These are phyloP conservation scores for Xenopus laevis DNA, from an alignment of 2,113 vertebrate genomes.

Conservation along the genomic window DNA sequence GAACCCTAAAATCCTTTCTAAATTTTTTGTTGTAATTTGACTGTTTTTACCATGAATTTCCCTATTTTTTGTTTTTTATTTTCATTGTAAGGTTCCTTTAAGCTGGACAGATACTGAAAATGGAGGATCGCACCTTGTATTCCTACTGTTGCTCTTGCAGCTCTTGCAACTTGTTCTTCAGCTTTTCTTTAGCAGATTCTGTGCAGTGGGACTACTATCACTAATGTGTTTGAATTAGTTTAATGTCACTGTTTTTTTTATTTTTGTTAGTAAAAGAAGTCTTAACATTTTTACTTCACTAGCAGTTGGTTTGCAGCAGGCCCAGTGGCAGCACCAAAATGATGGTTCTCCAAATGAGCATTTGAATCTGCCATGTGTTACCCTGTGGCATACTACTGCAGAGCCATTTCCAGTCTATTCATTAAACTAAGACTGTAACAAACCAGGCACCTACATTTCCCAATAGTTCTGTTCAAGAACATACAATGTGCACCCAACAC, in stretches of 20 bases:
- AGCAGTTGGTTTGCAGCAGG: background rate
- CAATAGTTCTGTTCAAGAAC: too few relatives aligned
- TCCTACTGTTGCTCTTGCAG: conserved; percentile 70
- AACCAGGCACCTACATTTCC: background rate
- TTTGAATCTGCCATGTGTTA: background rate
- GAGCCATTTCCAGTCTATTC: too few relatives aligned
- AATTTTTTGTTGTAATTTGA: conserved; percentile 83
- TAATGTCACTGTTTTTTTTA: conserved; percentile 16
- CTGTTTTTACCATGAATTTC: conserved; percentile 82
- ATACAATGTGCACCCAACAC: too few relatives aligned
- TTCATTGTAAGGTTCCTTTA: conserved; percentile 68
- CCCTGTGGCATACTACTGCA: too few relatives aligned
- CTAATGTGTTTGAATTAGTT: conserved; percentile 50
- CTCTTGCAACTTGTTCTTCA: conserved; percentile 53
- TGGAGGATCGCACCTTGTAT: conserved; percentile 68
- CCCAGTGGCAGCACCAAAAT: background rate
- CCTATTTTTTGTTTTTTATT: conserved; percentile 41
- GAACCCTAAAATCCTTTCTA: conserved; percentile 59
- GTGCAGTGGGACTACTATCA: conserved; percentile 34
- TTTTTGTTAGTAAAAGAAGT: background rate
- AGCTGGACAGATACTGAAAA: conserved; percentile 70
- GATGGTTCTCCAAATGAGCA: background rate
- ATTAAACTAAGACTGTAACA: background rate
- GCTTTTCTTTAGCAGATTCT: conserved; percentile 41
- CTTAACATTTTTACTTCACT: background rate